Evolutionary conservation across 2,113 vertebrate species (phyloP), one percentile per base, ranked within the genome.

Genomic region (Brienomyrus longianalis): DNA sequence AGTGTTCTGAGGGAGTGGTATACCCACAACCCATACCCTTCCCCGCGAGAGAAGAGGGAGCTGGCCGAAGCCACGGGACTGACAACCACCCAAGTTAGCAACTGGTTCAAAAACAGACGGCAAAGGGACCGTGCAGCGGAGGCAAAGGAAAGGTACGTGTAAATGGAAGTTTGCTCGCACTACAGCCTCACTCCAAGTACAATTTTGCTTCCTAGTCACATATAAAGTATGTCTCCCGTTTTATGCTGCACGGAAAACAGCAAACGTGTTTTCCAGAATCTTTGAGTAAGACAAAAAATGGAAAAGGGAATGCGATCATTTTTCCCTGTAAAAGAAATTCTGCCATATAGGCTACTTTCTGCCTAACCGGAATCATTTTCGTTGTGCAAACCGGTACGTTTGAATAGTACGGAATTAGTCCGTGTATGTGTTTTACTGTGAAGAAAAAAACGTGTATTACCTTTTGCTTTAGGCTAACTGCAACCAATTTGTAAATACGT

Each of bases 21-120:
- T 93, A 97, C 97, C 10, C 97, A 98, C 93, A 98, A 98, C 92
- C 97, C 97, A 0, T 98, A 98, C 86, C 97, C 97, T 5, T 98
- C 97, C 45, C 97, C 97, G 62, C 96, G 97, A 87, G 97, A 98
- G 94, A 98, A 98, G 94, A 92, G 97, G 66, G 97, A 98, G 93
- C 95, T 98, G 93, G 97, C 97, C 39, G 97, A 98, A 93, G 97
- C 96, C 93, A 98, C 97, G 21, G 97, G 97, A 91, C 96, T 98
- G 93, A 98, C 97, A 92, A 98, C 97, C 90, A 98, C 97, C 88
- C 97, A 98, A 91, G 97, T 98, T 96, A 98, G 97, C 96, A 98
- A 98, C 96, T 98, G 97, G 97, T 98, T 98, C 94, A 98, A 98
- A 92, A 98, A 98, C 95, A 95, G 97, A 90, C 93, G 97, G 91